These are phyloP conservation scores for Hippocampus guttulatus DNA, from an alignment of 2,113 vertebrate genomes.

Conservation along the genomic window DNA sequence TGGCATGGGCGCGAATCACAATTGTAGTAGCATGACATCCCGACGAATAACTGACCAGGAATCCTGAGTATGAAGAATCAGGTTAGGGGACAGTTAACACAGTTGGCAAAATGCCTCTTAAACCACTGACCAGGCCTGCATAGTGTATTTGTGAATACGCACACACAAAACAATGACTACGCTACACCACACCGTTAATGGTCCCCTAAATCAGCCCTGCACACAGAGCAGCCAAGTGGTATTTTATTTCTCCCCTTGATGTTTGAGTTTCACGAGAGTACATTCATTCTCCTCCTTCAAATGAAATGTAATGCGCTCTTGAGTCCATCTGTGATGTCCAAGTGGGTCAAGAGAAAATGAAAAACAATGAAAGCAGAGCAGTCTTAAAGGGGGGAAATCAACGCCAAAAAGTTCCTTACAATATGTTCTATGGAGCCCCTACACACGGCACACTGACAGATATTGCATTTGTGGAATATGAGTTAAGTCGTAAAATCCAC, in stretches of 20 bases:
- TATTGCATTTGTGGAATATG: too few species aligned
- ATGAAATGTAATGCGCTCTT: slow-evolving; percentile 40
- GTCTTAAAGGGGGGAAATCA: slow-evolving; percentile 40
- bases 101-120: slow-evolving; percentile 14
- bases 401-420: too few species aligned
- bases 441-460: too few species aligned
- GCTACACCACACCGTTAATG: slow-evolving; percentile 29
- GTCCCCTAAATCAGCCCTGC: slow-evolving; percentile 31
- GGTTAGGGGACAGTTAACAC: not conserved
- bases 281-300: slow-evolving; percentile 25
- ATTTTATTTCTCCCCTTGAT: slow-evolving; percentile 37
- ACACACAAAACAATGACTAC: slow-evolving; percentile 18
- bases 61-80: slow-evolving; percentile 5
- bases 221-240: slow-evolving; percentile 25
- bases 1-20: not conserved
- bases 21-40: not conserved
- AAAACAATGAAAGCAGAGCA: slow-evolving; percentile 49
- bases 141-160: slow-evolving; percentile 6
- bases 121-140: slow-evolving; percentile 28
- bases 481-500: too few species aligned
- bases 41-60: not conserved
- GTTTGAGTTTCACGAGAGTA: slow-evolving; percentile 23
- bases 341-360: slow-evolving; percentile 53
- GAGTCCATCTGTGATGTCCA: slow-evolving; percentile 42
- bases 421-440: too few species aligned